These are phyloP conservation scores for Elmis aenea DNA, from an alignment of 2,888 invertebrate genomes.

Conservation along the genomic window DNA sequence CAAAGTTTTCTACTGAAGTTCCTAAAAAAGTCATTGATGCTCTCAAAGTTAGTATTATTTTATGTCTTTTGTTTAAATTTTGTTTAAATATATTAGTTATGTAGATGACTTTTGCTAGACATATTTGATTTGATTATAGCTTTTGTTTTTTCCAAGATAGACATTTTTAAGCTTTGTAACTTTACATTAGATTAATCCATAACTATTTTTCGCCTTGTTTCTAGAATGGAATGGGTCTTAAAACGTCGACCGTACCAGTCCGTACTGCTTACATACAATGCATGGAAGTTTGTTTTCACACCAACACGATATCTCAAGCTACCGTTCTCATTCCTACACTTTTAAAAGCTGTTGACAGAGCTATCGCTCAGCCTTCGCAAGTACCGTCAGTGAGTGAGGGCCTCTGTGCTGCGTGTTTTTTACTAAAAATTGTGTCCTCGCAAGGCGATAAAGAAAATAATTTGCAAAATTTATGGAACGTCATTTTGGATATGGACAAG, in stretches of 20 bases:
- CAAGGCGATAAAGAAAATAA: conserved; percentile 48
- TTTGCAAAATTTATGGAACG: conserved; percentile 60
- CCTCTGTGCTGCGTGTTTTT: conserved; percentile 61
- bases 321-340: conserved; percentile 58
- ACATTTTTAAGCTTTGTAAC: too few relatives aligned
- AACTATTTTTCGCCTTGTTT: conserved; percentile 32
- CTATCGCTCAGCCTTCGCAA: conserved; percentile 69
- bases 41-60: conserved; percentile 51
- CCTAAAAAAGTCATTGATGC: conserved; percentile 61
- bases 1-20: conserved; percentile 58
- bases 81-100: too few relatives aligned
- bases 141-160: too few relatives aligned
- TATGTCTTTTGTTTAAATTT: background rate
- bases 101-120: too few relatives aligned
- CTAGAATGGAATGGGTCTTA: conserved; percentile 68
- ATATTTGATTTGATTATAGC: too few relatives aligned
- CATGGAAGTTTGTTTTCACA: conserved; percentile 61
- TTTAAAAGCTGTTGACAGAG: conserved; percentile 68
- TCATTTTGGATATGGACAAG: conserved; percentile 69
- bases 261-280: conserved; percentile 75
- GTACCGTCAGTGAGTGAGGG: conserved; percentile 66
- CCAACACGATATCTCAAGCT: conserved; percentile 48
- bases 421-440: conserved; percentile 57
- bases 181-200: background rate
- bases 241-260: conserved; percentile 72